phyloP scores from a whole-genome alignment of 2,888 invertebrate genomes.

The Parnassius orleans region DNA sequence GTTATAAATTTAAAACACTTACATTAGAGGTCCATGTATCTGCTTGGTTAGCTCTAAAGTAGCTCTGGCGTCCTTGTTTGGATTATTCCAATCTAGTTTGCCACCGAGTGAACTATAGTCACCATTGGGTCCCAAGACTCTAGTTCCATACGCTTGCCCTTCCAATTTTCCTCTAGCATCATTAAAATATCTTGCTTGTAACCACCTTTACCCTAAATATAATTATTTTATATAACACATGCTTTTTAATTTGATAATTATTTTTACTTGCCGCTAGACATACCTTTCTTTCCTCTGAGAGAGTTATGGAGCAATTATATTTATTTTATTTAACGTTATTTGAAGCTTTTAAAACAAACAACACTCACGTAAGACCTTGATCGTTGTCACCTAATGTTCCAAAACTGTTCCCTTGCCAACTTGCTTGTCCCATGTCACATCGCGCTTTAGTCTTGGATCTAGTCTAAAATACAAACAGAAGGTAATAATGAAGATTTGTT shows the following conservation, averaged over 20 bases:
- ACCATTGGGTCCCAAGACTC: conserved; percentile 29
- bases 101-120: conserved; percentile 30
- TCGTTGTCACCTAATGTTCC: conserved; percentile 34
- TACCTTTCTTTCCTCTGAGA: too few relatives aligned
- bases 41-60: conserved; percentile 31
- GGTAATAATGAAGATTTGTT: background rate
- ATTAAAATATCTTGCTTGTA: conserved; percentile 32
- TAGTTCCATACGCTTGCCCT: conserved; percentile 30
- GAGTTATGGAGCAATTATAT: too few relatives aligned
- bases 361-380: conserved; percentile 34
- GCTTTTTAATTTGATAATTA: background rate
- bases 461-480: background rate
- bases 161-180: conserved; percentile 31
- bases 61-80: conserved; percentile 29
- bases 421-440: conserved; percentile 25
- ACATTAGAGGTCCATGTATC: conserved; percentile 29
- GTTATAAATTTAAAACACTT: background rate
- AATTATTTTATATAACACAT: background rate
- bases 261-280: too few relatives aligned
- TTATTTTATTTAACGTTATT: too few relatives aligned
- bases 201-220: conserved; percentile 31
- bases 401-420: conserved; percentile 33
- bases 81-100: conserved; percentile 26
- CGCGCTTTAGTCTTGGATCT: conserved; percentile 9
- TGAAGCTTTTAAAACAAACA: background rate